Conservation (phyloP, 2,888 invertebrate species). For the Tenthredo notha region DNA sequence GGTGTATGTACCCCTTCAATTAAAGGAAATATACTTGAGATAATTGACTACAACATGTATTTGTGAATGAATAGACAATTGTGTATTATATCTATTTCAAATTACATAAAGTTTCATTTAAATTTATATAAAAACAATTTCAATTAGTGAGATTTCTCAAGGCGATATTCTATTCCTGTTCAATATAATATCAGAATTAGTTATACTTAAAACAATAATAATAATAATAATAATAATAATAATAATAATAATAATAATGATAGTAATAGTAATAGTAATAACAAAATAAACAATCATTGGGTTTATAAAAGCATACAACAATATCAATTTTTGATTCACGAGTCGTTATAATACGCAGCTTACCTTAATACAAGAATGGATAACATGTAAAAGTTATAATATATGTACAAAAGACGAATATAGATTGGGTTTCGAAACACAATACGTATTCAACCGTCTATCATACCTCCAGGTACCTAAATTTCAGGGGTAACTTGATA, state of each 20-base stretch:
- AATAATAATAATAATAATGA: not conserved
- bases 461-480: not conserved
- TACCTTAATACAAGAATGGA: not conserved
- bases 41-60: conserved; percentile 64
- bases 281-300: not conserved
- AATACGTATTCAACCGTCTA: not conserved
- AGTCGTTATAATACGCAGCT: not conserved
- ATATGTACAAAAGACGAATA: not conserved
- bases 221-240: not conserved
- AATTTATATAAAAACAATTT: not conserved
- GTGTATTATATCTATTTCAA: not conserved
- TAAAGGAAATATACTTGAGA: conserved; percentile 35
- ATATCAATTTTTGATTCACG: conserved; percentile 22
- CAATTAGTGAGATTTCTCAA: not conserved
- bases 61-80: conserved; percentile 55
- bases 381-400: not conserved
- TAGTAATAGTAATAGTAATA: not conserved
- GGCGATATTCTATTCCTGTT: not conserved
- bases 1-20: too few relatives aligned
- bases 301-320: conserved; percentile 4
- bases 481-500: not conserved
- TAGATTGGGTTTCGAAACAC: not conserved
- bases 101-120: conserved; percentile 1
- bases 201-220: not conserved
- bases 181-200: not conserved